Percentiles rank a stretch among this genome's conserved stretches.
Conservation (phyloP, 2,113 vertebrate genomes). For the Hemichromis elongatus region DNA sequence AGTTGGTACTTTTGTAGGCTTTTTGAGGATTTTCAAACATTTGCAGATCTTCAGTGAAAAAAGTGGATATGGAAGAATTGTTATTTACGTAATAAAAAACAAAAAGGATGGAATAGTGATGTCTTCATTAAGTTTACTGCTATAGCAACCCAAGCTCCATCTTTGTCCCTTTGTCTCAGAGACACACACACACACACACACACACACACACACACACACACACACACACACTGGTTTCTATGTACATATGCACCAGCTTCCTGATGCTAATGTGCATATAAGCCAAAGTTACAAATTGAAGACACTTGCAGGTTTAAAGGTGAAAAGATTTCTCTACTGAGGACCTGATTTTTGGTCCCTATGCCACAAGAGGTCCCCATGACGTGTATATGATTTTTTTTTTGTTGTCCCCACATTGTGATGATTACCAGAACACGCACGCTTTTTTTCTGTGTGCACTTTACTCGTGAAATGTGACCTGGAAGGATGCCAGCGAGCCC, state of each 20-base stretch:
- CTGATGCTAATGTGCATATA: background rate
- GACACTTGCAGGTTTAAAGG: background rate
- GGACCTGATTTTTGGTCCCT: background rate
- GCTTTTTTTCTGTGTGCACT: constrained; percentile 31
- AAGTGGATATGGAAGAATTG: constrained; percentile 23
- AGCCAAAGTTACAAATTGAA: background rate
- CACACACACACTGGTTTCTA: background rate
- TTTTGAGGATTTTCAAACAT: background rate
- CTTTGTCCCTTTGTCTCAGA: background rate
- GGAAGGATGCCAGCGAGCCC: constrained; percentile 75
- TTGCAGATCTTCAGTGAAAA: background rate
- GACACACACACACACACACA: background rate
- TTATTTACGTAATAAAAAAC: constrained; percentile 35
- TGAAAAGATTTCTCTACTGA: background rate
- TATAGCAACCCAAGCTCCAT: constrained; percentile 27
- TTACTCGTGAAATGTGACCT: constrained; percentile 81
- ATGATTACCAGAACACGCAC: background rate
- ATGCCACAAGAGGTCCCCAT: background rate
- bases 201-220: background rate
- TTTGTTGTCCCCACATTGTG: background rate
- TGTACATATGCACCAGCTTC: background rate
- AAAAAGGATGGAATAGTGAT: background rate
- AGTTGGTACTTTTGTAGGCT: constrained; percentile 10
- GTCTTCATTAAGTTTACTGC: constrained; percentile 28
- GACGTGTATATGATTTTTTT: background rate